Base-by-base conservation (phyloP, 2,113 vertebrate species). In the Chrysemys picta region DNA sequence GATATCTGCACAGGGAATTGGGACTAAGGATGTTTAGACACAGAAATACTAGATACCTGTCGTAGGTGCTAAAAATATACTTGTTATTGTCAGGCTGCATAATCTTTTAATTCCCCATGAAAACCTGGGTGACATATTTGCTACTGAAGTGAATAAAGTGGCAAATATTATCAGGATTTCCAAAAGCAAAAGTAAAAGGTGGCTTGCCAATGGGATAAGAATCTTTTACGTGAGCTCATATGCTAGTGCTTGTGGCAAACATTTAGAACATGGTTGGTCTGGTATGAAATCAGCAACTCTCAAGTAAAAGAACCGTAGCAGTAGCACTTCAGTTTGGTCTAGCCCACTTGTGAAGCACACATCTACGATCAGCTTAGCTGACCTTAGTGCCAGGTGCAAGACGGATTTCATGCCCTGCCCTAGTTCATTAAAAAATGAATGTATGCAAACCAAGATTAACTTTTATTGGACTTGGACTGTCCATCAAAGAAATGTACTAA, bases 111-210 rank as follows among this genome's bases (percentile, higher is more conserved):
- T 97, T 98, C 95, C 82, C 96, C 89, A 87, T 96, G 94, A 97
- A 98, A 97, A 93, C 93, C 94, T 98, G 94, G 85, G 93, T 96
- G 96, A 97, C 97, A 96, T 96, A 96, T 98, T 98, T 97, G 96
- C 95, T 96, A 97, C 5, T 31, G 88, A 94, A 94, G 92, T 25
- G 38, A 95, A 97, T 97, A 96, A 94, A 97, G 94, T 96, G 98
- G 97, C 97, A 98, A 98, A 97, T 91, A 89, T 53, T 96, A 89
- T 82, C 92, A 91, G 50, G 45, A 89, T 84, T 95, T 88, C 86
- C 88, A 95, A 88, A 69, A 92, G 86, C 29, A 94, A 82, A 94
- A 95, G 88, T 80, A 96, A 95, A 93, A 62, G 12, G 95, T 91
- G 83, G 92, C 96, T 96, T 86, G 13, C 96, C 96, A 93, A 86